Evolutionary conservation across 1,140 invertebrate species (phyloP).

Genomic region (Drepana arcuata): DNA sequence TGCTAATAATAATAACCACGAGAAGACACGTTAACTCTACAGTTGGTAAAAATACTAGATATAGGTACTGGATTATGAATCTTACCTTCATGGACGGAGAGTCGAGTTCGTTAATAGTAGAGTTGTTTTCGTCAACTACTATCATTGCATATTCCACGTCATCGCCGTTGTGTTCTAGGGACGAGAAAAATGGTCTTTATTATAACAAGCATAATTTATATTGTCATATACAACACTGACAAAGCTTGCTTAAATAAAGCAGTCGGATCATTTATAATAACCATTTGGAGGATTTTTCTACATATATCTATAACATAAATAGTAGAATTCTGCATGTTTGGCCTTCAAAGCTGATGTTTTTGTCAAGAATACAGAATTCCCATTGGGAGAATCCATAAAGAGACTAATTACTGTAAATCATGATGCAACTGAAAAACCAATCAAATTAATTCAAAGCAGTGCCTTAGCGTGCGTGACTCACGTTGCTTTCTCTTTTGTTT

Average conservation of each 20-base stretch:
- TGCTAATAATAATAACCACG: too few species aligned
- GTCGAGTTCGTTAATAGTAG: conserved; percentile 85
- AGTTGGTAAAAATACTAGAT: not conserved
- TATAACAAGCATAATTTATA: not conserved
- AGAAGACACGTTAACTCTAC: too few species aligned
- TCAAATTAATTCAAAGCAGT: conserved; percentile 40
- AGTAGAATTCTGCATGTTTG: too few species aligned
- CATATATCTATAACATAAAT: too few species aligned
- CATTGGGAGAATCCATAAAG: too few species aligned
- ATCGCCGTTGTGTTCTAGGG: conserved; percentile 75
- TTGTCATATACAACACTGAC: conserved; percentile 25
- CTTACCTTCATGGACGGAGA: conserved; percentile 88
- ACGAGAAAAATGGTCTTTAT: conserved; percentile 8
- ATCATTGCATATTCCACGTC: conserved; percentile 91
- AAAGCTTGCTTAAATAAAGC: conserved; percentile 39
- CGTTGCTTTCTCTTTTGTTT: conserved; percentile 46
- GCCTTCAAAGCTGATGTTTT: too few species aligned
- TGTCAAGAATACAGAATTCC: too few species aligned
- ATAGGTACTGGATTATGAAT: not conserved
- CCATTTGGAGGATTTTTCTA: too few species aligned
- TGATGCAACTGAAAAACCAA: conserved; percentile 46
- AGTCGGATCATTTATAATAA: conserved; percentile 11
- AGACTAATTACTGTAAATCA: conserved; percentile 32
- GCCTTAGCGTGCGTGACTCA: conserved; percentile 44
- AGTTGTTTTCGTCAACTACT: conserved; percentile 91